phyloP scores from a whole-genome alignment of 1,140 invertebrate species.

The Araneus ventricosus region DNA sequence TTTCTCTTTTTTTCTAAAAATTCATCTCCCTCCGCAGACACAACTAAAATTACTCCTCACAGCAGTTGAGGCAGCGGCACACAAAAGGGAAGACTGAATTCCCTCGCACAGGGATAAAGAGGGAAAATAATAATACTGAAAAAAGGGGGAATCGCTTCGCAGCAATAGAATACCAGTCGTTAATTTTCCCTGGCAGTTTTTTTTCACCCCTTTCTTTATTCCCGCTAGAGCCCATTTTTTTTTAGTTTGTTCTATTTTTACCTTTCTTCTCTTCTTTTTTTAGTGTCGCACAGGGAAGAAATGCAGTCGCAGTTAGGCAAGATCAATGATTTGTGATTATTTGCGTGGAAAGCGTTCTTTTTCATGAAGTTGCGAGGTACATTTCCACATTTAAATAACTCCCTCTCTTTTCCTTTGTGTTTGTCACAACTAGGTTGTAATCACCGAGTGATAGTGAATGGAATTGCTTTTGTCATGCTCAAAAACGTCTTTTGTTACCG shows the following conservation, averaged over 20 bases:
- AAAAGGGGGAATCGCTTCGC: background rate
- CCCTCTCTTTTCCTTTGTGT: too few species aligned
- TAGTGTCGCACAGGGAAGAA: background rate
- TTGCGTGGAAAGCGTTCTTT: background rate
- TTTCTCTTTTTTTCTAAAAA: background rate
- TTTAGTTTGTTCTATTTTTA: background rate
- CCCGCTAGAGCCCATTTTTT: background rate
- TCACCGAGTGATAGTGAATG: too few species aligned
- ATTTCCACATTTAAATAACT: too few species aligned
- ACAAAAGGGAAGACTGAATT: background rate
- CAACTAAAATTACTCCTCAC: too few species aligned
- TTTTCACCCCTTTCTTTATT: background rate
- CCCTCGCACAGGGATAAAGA: background rate
- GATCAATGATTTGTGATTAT: conserved; percentile 55
- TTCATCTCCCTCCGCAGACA: background rate
- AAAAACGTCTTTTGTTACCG: too few species aligned
- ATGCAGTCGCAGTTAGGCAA: background rate
- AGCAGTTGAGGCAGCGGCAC: too few species aligned
- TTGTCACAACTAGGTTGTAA: too few species aligned
- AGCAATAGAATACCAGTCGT: conserved; percentile 46
- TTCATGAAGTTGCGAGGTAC: too few species aligned
- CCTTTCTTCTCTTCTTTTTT: background rate
- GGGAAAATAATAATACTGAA: background rate
- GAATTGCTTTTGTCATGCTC: too few species aligned
- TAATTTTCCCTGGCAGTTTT: conserved; percentile 38